A percentile compares a stretch with the other conserved stretches of the same genome.
phyloP scores from a whole-genome alignment of 2,888 invertebrate genomes.

The Stomorhina lunata region DNA sequence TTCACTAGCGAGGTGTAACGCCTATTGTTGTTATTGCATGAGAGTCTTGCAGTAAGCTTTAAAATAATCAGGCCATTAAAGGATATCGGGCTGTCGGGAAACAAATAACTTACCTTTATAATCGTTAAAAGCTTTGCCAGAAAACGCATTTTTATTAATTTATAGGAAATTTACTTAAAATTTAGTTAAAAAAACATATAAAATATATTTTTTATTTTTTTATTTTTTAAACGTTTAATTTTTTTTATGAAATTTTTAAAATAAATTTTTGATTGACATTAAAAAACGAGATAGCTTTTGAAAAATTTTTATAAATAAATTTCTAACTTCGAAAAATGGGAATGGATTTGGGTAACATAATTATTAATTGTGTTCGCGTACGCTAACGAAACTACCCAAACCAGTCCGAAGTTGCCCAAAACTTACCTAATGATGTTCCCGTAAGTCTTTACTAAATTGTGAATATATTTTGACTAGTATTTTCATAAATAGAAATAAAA shows the following conservation, averaged over 20 bases:
- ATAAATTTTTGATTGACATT: background rate
- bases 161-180: background rate
- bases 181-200: constrained; percentile 11
- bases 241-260: background rate
- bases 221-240: constrained; percentile 16
- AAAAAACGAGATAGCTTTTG: no score
- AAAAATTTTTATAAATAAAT: no score
- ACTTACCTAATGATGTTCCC: no score
- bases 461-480: no score
- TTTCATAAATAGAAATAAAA: no score
- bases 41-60: constrained; percentile 68
- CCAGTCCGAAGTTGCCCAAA: no score
- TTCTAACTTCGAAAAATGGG: no score
- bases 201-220: background rate
- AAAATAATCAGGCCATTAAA: constrained; percentile 13
- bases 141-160: constrained; percentile 27
- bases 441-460: no score
- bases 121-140: constrained; percentile 1
- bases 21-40: constrained; percentile 42
- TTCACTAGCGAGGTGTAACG: constrained; percentile 42
- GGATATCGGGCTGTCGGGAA: no score
- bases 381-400: no score
- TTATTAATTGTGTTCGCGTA: no score
- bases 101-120: constrained; percentile 22
- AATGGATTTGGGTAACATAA: no score